Percentiles rank a stretch among this genome's conserved stretches.
Evolutionary conservation across 1,140 invertebrate genomes (phyloP).

Genomic region (Trichoplusia ni): DNA sequence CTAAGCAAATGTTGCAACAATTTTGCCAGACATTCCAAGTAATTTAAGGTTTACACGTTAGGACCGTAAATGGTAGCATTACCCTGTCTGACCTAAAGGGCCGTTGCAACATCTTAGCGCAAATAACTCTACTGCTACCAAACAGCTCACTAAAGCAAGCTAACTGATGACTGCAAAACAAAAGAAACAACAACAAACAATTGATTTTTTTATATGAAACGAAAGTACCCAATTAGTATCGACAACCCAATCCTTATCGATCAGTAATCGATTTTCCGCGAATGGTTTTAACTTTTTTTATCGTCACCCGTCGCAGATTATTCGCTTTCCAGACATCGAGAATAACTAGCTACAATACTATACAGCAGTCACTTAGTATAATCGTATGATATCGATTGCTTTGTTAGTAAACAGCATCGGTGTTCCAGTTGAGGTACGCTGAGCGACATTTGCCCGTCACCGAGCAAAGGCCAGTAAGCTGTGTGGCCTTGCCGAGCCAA

Average conservation of each 20-base stretch:
- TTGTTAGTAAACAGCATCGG: slow-evolving; percentile 43
- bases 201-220: not conserved
- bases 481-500: slow-evolving; percentile 36
- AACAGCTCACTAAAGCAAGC: not conserved
- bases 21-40: slow-evolving; percentile 22
- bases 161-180: not conserved
- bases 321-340: not conserved
- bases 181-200: not conserved
- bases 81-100: slow-evolving; percentile 29
- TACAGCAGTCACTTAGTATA: no score
- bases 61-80: slow-evolving; percentile 27
- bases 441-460: slow-evolving; percentile 47
- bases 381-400: slow-evolving; percentile 23
- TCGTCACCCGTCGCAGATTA: slow-evolving; percentile 1
- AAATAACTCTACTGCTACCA: not conserved
- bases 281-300: not conserved
- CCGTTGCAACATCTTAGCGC: slow-evolving; percentile 22
- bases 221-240: not conserved
- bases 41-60: slow-evolving; percentile 19
- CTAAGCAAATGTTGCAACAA: slow-evolving; percentile 9
- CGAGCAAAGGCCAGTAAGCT: slow-evolving; percentile 37
- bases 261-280: slow-evolving; percentile 11
- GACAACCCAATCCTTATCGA: slow-evolving; percentile 6
- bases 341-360: no score
- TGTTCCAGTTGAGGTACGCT: slow-evolving; percentile 22